Conservation (phyloP, 2,888 invertebrate genomes). For the Danaus chrysippus region DNA sequence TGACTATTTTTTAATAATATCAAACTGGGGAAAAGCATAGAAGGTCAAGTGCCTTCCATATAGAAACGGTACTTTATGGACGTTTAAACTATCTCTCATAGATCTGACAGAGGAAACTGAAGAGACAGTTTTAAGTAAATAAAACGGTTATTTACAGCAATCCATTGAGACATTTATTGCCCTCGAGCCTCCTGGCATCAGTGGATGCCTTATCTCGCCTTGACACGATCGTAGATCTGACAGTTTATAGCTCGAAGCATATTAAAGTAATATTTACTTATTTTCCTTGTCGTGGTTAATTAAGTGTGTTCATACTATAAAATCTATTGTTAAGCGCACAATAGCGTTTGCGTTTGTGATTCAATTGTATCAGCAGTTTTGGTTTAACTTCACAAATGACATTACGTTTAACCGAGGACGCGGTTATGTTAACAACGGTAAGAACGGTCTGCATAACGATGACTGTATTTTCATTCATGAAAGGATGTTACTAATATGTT, state of each 20-base stretch:
- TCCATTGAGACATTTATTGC: conserved; percentile 2
- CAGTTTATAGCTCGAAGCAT: not conserved
- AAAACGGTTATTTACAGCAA: not conserved
- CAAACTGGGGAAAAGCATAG: too few species aligned
- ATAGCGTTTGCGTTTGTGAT: not conserved
- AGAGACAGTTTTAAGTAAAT: conserved; percentile 1
- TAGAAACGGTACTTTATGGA: too few species aligned
- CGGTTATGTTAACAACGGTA: not conserved
- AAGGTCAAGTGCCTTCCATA: too few species aligned
- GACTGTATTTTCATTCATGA: too few species aligned
- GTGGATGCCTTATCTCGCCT: conserved; percentile 2
- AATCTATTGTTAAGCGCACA: conserved; percentile 3
- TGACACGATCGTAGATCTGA: conserved; percentile 3
- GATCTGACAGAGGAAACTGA: not conserved
- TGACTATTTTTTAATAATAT: too few species aligned
- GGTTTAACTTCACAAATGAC: conserved; percentile 1
- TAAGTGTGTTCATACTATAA: not conserved
- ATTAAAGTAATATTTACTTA: conserved; percentile 5
- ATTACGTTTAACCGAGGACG: not conserved
- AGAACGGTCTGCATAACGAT: not conserved
- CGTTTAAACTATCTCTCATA: not conserved
- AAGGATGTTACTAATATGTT: too few species aligned
- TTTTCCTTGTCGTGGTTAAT: conserved; percentile 7
- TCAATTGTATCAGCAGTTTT: not conserved
- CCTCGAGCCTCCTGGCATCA: not conserved